Evolutionary conservation across 2,888 invertebrate genomes (phyloP), one percentile per base, ranked within the genome.

Genomic region (Chrysomela aeneicollis): DNA sequence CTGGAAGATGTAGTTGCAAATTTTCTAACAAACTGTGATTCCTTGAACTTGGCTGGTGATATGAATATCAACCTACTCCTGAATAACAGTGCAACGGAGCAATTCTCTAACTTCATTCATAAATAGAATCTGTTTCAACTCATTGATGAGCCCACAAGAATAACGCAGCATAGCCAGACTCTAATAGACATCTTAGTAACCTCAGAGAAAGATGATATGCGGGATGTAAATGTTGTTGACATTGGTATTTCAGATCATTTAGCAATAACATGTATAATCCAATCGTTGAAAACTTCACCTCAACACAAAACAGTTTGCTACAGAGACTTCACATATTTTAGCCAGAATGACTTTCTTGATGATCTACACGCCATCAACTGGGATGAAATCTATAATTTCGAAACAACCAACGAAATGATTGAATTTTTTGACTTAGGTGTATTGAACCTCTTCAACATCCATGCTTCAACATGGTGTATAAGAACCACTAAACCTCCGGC

Each of bases 61-160:
- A 50, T 50, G 50, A 18, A 50, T 50, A 22, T 50, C 50, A 50
- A 50, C 9, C 12, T 50, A 4, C 50, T 21, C 9, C 15, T 2
- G 49, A 18, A 15, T 17, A 8, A 49, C 15, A 6, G 42, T 6
- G 42, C 42, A 42, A 42, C 42, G 8, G 42, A 42, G 42, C 42
- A 15, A 5, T 42, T 49, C 18, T 49, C 49, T 18, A 49, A 49
- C n/a, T 49, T 49, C 6, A 50, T 50, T 50, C 50, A 21, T 19
- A 21, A 21, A 50, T 50, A 9, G 1, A 50, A 21, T 50, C 6
- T 21, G 19, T 21, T 10, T 22, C 22, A 50, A 12, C 19, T 50
- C 50, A 50, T 50, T 50, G 50, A 50, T 12, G 50, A 50, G 21
- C 50, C 50, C 12, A 50, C 50, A 50, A 50, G 50, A 50, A 50